Conservation (phyloP, 2,888 invertebrate species). For the Melitaea athalia region DNA sequence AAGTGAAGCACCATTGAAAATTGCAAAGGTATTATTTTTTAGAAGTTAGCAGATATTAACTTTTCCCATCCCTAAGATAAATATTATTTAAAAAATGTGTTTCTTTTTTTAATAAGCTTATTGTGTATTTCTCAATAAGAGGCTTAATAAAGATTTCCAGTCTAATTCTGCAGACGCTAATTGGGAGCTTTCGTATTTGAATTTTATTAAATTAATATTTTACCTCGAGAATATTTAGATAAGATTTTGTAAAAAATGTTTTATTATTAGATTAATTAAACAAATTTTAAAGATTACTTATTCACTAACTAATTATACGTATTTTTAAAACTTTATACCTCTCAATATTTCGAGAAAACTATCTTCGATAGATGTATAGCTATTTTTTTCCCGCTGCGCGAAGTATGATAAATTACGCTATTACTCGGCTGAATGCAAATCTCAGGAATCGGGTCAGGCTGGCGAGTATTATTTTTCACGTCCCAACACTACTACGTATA, state of each 20-base stretch:
- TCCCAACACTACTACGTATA: conserved; percentile 64
- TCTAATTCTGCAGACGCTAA: conserved; percentile 2
- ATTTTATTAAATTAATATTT: conserved; percentile 9
- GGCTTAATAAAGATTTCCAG: conserved; percentile 5
- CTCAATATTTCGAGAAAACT: conserved; percentile 10
- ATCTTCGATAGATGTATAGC: conserved; percentile 26
- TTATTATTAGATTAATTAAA: background rate
- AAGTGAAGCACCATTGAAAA: conserved; percentile 21
- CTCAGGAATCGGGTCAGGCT: conserved; percentile 74
- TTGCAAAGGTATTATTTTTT: conserved; percentile 9
- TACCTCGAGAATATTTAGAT: background rate
- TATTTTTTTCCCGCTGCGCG: conserved; percentile 63
- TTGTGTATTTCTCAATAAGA: background rate
- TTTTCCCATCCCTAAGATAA: background rate
- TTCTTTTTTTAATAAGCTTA: conserved; percentile 7
- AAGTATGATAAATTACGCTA: conserved; percentile 74
- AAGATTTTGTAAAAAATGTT: background rate
- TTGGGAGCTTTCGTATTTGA: conserved; percentile 4
- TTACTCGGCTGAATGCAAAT: conserved; percentile 76
- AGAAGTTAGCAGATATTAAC: background rate
- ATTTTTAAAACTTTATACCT: conserved; percentile 1
- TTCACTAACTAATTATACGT: background rate
- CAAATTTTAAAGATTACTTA: background rate
- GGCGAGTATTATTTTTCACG: conserved; percentile 71
- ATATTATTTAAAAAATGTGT: conserved; percentile 7